Base-by-base conservation (phyloP, 2,797 vertebrate species). In the Mormyrus proboscirostris region DNA sequence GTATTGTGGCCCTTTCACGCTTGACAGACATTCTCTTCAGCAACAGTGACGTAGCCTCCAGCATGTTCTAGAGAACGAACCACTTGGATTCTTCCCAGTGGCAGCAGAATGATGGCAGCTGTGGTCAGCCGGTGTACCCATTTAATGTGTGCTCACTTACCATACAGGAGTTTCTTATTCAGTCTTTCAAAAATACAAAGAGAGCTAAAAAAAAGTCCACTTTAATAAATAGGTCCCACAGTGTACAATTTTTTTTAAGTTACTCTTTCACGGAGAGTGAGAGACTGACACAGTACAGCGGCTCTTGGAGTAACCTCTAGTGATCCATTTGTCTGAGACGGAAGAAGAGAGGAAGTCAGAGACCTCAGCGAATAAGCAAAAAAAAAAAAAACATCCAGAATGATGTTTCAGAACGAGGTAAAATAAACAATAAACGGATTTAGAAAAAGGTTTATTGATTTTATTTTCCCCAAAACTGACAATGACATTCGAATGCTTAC, bases 201-300 rank as follows among this genome's bases (percentile, higher is more conserved):
- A 59, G 0, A 87, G 85, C 8, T 38, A 87, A 55, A 86, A 50
- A 57, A 55, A 55, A 22, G 19, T 19, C 19, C 16, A 22, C 51
- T 59, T 87, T 87, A 87, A 87, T 87, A 87, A 87, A 87, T 59
- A 87, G 53, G 53, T 86, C 84, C 49, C 84, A 38, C 29, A 59
- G 51, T 33, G 33, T 55, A 59, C 29, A 38, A 2, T 55, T 55
- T 50, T 87, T 87, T 87, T 53, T 49, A 12, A 19, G 49, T 57
- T 86, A 16, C 49, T 86, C 25, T 86, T 86, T 86, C 49, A 53
- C 4, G 29, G 12, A 86, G 19, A 57, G 25, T 53, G 84, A 51
- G 29, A 55, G 51, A 55, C 22, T 53, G 51, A 86, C 51, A 86
- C 84, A 25, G 4, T 86, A 19, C 22, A 51, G 29, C 14, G 19